These are phyloP conservation scores for Onthophagus sagittarius DNA, from an alignment of 2,888 invertebrate genomes.

Conservation along the genomic window DNA sequence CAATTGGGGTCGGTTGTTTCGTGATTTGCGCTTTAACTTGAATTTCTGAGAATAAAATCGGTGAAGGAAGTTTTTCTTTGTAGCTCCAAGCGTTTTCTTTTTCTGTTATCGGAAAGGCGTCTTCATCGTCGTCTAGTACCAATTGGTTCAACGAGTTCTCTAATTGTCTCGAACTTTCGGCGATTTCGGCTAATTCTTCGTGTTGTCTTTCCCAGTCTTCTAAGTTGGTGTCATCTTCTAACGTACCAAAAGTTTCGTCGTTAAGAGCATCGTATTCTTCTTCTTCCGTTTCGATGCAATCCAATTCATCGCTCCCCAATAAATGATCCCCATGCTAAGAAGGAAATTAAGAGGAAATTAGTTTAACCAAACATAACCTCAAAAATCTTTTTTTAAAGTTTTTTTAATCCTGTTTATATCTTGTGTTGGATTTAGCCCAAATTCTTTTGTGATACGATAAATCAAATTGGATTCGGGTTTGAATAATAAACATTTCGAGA, in stretches of 20 bases:
- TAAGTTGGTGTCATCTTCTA: conserved; percentile 52
- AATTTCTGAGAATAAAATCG: no score
- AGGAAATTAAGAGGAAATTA: no score
- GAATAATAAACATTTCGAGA: not conserved
- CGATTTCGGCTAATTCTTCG: conserved; percentile 62
- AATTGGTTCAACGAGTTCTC: conserved; percentile 40
- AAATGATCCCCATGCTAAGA: conserved; percentile 43
- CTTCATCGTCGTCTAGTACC: conserved; percentile 35
- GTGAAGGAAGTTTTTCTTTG: not conserved
- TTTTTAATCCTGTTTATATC: no score
- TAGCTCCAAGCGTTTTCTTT: not conserved
- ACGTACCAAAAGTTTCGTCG: conserved; percentile 87
- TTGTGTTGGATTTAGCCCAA: no score
- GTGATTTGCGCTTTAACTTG: not conserved
- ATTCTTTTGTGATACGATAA: not conserved
- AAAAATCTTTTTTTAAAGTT: no score
- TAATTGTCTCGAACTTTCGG: conserved; percentile 50
- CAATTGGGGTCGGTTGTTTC: conserved; percentile 6
- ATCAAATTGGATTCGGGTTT: not conserved
- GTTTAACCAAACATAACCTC: not conserved
- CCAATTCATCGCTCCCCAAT: conserved; percentile 56
- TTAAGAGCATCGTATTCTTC: conserved; percentile 90
- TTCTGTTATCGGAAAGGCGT: conserved; percentile 3
- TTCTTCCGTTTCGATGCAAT: conserved; percentile 60
- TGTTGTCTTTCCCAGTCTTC: conserved; percentile 74